Percentiles rank a stretch among this genome's conserved stretches.
These are phyloP conservation scores for Andricus grossulariae DNA, from an alignment of 1,140 invertebrate species.

Conservation along the genomic window DNA sequence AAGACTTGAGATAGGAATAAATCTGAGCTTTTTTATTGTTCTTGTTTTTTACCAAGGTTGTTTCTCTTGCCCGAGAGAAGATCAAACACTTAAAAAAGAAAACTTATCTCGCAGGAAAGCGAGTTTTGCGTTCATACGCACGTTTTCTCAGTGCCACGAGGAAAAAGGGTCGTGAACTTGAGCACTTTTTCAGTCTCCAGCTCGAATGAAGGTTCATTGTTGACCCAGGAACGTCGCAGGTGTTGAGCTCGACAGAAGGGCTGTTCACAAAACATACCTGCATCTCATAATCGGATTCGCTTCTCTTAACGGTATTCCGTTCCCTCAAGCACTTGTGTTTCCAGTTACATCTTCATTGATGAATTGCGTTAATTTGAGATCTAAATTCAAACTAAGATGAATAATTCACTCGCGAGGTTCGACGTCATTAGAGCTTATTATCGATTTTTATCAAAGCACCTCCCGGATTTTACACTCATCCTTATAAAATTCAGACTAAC, in stretches of 20 bases:
- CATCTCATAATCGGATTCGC: background rate
- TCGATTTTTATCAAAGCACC: slow-evolving; percentile 13
- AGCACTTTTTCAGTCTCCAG: slow-evolving; percentile 13
- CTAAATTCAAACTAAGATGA: slow-evolving; percentile 6
- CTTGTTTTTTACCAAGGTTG: background rate
- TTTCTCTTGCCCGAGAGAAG: background rate
- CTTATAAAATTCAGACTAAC: background rate
- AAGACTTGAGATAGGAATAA: background rate
- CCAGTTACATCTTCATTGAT: background rate
- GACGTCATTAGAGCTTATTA: slow-evolving; percentile 21
- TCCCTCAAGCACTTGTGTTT: background rate
- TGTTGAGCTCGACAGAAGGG: background rate
- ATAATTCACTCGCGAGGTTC: slow-evolving; percentile 1
- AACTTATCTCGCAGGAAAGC: slow-evolving; percentile 16
- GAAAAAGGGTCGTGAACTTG: slow-evolving; percentile 22
- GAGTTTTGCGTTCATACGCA: slow-evolving; percentile 2
- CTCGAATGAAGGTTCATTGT: background rate
- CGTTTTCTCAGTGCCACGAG: slow-evolving; percentile 1
- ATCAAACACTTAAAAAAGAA: background rate
- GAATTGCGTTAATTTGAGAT: background rate
- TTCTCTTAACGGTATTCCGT: background rate
- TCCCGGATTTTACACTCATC: background rate
- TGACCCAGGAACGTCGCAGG: background rate
- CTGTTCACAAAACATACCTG: background rate
- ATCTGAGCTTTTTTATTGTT: background rate